Evolutionary conservation across 2,888 invertebrate genomes (phyloP), one percentile per base, ranked within the genome.

Genomic region (Eremobia ochroleuca): DNA sequence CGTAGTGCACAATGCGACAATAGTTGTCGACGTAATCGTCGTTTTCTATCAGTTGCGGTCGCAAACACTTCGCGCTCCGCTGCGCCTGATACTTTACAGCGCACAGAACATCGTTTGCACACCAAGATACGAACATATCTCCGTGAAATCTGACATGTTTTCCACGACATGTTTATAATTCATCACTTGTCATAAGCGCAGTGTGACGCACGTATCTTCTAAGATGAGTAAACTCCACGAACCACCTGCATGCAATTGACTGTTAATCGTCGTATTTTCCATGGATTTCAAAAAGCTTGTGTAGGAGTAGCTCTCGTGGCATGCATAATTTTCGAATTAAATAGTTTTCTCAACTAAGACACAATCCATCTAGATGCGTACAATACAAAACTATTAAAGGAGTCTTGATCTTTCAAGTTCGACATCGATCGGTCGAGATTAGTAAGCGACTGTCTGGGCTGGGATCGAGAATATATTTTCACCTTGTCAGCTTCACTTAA

Each of bases 11-110:
- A 95, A 95, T 94, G 94, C 93, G 95, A 96, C 96, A 96, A 95
- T 95, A 93, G 91, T 90, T 92, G 88, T 87, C 94, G 86, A 94
- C 95, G 96, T 95, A 96, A 96, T 96, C 95, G 92, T 87, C 90
- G 95, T 95, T 96, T 96, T 96, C 96, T 96, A 96, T 96, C 95
- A 93, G 95, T 94, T 95, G 95, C 95, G 96, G 96, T 95, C 93
- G 93, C 95, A 90, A 94, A 93, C 93, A 94, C 93, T 95, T 94
- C 92, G 91, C 96, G 96, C 94, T 94, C 89, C 91, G 95, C 91
- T 96, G 95, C 92, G 83, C 89, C 77, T 81, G 81, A 70, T 79
- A 90, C 90, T 91, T 89, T 90, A 83, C 90, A 89, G 85, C 83
- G 85, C 88, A 86, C 86, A 83, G 79, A 89, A 90, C 88, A 92